These are phyloP conservation scores for Cotesia congregata DNA, from an alignment of 2,888 invertebrate genomes.

Conservation along the genomic window DNA sequence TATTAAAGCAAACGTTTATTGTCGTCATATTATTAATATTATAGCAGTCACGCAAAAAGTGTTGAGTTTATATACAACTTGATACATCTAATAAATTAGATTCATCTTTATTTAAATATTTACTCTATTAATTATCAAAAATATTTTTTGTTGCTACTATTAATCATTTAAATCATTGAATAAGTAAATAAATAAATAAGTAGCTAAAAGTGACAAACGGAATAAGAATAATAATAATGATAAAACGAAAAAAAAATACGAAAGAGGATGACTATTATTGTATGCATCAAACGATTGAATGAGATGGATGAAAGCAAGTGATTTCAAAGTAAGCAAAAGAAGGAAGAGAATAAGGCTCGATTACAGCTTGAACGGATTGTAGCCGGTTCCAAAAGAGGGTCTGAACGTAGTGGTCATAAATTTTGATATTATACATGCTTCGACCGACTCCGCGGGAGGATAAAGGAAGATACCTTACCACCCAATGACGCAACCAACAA, in stretches of 20 bases:
- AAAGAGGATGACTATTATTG: background rate
- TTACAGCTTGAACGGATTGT: slow-evolving; percentile 23
- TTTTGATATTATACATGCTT: slow-evolving; percentile 68
- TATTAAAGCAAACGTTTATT: background rate
- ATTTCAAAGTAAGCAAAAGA: slow-evolving; percentile 31
- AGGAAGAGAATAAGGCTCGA: slow-evolving; percentile 13
- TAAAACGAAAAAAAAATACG: background rate
- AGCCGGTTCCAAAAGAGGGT: slow-evolving; percentile 52
- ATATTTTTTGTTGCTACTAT: slow-evolving; percentile 1
- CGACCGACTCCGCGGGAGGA: slow-evolving; percentile 40
- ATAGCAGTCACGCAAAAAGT: background rate
- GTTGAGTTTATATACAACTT: background rate
- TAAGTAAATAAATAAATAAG: background rate
- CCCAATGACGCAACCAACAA: slow-evolving; percentile 66
- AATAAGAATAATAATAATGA: background rate
- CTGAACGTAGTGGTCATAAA: slow-evolving; percentile 61
- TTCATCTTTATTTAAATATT: slow-evolving; percentile 7
- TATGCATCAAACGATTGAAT: background rate
- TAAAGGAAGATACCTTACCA: slow-evolving; percentile 46
- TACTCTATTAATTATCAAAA: background rate
- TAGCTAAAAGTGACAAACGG: background rate
- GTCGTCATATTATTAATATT: slow-evolving; percentile 3
- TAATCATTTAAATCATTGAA: slow-evolving; percentile 2
- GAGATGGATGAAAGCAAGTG: slow-evolving; percentile 2
- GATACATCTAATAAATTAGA: background rate